Conservation (phyloP, 2,797 vertebrate species). For the Propithecus deckenii region DNA sequence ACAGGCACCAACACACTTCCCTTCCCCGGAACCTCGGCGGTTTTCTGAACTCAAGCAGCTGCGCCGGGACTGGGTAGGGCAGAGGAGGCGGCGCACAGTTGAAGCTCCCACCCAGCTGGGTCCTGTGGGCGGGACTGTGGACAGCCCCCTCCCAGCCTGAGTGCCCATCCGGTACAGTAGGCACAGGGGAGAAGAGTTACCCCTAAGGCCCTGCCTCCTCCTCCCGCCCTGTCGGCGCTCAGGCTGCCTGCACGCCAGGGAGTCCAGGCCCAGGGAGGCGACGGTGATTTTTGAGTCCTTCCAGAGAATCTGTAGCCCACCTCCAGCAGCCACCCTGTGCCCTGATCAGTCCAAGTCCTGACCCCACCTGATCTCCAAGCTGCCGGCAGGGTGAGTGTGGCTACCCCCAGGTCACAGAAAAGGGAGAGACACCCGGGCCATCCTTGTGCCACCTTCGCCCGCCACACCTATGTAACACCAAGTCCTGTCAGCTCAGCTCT, state of each 20-base stretch:
- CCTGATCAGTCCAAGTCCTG: not conserved
- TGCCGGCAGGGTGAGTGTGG: not conserved
- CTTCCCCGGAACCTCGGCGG: fast-evolving
- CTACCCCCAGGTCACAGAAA: not conserved
- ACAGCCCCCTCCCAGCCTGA: not conserved
- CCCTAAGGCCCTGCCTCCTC: not conserved
- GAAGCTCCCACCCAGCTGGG: not conserved
- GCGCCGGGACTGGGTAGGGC: fast-evolving
- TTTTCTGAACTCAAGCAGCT: not conserved
- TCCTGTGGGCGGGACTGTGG: not conserved
- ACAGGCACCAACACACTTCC: not conserved
- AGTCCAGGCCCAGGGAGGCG: not conserved
- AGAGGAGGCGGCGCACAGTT: not conserved
- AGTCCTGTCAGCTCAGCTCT: not conserved
- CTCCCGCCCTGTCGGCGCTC: not conserved
- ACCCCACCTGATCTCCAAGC: fast-evolving
- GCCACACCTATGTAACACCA: fast-evolving
- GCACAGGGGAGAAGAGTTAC: not conserved
- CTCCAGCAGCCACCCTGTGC: not conserved
- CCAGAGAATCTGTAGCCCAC: not conserved
- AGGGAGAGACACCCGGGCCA: not conserved
- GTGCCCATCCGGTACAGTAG: not conserved
- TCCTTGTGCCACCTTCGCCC: fast-evolving
- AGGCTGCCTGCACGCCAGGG: fast-evolving
- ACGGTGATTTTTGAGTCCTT: not conserved